phyloP scores from a whole-genome alignment of 2,113 vertebrate species.

The Eira barbara region DNA sequence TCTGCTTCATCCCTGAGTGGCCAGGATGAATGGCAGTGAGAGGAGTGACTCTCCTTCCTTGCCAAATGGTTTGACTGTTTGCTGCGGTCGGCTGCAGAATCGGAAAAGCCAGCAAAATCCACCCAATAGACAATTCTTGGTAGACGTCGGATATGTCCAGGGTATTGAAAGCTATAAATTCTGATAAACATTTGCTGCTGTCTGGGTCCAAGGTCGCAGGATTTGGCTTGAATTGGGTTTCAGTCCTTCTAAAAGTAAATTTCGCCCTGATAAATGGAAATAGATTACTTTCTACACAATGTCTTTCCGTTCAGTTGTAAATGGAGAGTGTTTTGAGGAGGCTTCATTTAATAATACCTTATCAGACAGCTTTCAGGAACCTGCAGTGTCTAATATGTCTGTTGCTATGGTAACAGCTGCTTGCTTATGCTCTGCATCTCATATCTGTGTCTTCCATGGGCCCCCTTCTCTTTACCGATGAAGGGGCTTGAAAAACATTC shows the following conservation, averaged over 20 bases:
- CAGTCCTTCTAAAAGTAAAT: slow-evolving; percentile 49
- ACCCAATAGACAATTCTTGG: neutral
- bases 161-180: neutral
- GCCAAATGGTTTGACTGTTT: neutral
- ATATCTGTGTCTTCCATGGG: slow-evolving; percentile 62
- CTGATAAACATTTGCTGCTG: neutral
- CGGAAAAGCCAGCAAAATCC: neutral
- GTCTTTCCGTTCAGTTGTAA: slow-evolving; percentile 71
- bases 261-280: slow-evolving; percentile 62
- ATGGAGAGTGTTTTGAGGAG: slow-evolving; percentile 80
- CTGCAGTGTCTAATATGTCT: slow-evolving; percentile 86
- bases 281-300: slow-evolving; percentile 63
- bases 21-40: neutral
- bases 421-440: slow-evolving; percentile 81
- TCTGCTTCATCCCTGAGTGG: neutral
- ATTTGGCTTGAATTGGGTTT: slow-evolving; percentile 32
- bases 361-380: slow-evolving; percentile 85
- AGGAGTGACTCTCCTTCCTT: neutral
- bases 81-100: neutral
- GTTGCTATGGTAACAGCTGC: slow-evolving; percentile 83
- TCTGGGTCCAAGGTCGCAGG: neutral
- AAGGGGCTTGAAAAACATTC: slow-evolving; percentile 65
- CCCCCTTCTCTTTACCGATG: slow-evolving; percentile 59
- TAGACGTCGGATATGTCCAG: neutral
- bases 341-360: slow-evolving; percentile 86